These are phyloP conservation scores for Rotaria magnacalcarata DNA, from an alignment of 2,888 invertebrate species.

Conservation along the genomic window DNA sequence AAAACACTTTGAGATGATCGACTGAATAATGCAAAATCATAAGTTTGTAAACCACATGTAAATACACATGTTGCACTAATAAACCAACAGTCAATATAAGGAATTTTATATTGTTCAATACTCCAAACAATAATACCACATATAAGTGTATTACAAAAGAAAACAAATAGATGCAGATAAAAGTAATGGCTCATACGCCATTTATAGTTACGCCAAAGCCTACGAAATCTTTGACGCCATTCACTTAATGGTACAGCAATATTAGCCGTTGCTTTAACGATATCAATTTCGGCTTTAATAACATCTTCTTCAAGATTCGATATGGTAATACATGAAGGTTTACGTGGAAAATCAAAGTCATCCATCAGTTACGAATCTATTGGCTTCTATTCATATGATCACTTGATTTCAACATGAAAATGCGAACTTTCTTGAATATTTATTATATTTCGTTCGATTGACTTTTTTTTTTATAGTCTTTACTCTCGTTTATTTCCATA, in stretches of 20 bases:
- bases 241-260: not conserved
- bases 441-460: not conserved
- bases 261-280: not conserved
- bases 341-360: not conserved
- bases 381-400: not conserved
- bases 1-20: slow-evolving; percentile 11
- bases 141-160: slow-evolving; percentile 26
- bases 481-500: not conserved
- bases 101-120: not conserved
- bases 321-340: not conserved
- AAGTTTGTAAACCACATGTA: slow-evolving; percentile 5
- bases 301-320: not conserved
- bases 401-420: not conserved
- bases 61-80: slow-evolving; percentile 22
- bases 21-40: not conserved
- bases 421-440: not conserved
- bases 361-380: not conserved
- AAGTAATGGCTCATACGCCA: slow-evolving; percentile 33
- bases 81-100: slow-evolving; percentile 23
- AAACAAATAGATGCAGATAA: not conserved
- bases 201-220: not conserved
- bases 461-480: not conserved
- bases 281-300: not conserved
- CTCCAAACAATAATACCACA: slow-evolving; percentile 12
- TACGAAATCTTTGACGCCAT: not conserved